Conservation (phyloP, 1,140 invertebrate genomes). For the Bathynomus jamesi region DNA sequence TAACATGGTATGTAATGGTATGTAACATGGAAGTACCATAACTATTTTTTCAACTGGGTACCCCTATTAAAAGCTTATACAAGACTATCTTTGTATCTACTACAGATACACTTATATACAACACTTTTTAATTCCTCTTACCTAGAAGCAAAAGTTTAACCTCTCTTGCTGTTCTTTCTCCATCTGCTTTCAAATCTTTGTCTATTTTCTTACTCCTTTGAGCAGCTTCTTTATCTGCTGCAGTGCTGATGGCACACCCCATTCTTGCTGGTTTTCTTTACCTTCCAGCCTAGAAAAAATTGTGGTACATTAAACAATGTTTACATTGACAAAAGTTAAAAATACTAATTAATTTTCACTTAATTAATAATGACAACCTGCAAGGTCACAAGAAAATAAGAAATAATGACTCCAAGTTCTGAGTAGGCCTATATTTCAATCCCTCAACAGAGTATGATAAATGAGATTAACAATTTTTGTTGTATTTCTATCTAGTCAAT, state of each 20-base stretch:
- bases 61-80: not conserved
- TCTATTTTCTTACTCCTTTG: slow-evolving; percentile 83
- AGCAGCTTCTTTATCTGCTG: slow-evolving; percentile 69
- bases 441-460: too few relatives aligned
- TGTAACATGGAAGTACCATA: not conserved
- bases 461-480: too few relatives aligned
- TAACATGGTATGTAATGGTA: not conserved
- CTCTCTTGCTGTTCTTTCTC: slow-evolving; percentile 73
- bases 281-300: too few relatives aligned
- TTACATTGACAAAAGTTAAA: too few relatives aligned
- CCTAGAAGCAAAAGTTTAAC: slow-evolving; percentile 79
- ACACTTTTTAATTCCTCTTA: slow-evolving; percentile 44
- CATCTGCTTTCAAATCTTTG: slow-evolving; percentile 70
- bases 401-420: too few relatives aligned
- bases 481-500: too few relatives aligned
- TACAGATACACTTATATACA: not conserved
- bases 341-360: too few relatives aligned
- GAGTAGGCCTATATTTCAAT: too few relatives aligned
- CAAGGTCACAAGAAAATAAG: too few relatives aligned
- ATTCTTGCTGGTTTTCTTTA: too few relatives aligned
- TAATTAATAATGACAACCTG: too few relatives aligned
- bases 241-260: slow-evolving; percentile 71
- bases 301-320: too few relatives aligned
- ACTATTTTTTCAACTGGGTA: not conserved
- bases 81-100: not conserved